A percentile compares a stretch with the other conserved stretches of the same genome.
phyloP scores from a whole-genome alignment of 2,113 vertebrate species.

The Catagonus wagneri region DNA sequence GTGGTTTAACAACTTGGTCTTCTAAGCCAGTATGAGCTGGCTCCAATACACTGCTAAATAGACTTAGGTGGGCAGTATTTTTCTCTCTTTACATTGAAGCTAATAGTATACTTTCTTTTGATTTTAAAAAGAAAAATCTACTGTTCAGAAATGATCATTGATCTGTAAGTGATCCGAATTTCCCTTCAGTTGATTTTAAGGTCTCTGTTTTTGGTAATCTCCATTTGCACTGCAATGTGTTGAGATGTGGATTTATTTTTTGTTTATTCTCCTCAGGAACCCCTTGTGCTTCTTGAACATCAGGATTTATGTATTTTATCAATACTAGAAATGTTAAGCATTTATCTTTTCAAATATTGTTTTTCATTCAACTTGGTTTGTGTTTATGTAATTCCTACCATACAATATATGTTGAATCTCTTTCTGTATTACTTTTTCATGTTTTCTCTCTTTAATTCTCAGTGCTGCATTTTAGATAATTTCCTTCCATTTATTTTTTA shows the following conservation, averaged over 20 bases:
- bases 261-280: not conserved
- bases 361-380: not conserved
- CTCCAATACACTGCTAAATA: not conserved
- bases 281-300: not conserved
- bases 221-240: not conserved
- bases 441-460: not conserved
- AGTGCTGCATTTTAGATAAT: not conserved
- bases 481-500: not conserved
- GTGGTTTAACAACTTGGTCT: not conserved
- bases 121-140: not conserved
- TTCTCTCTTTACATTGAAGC: not conserved
- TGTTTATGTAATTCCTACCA: not conserved
- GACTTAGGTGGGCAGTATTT: not conserved
- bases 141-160: not conserved
- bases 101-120: not conserved
- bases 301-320: not conserved
- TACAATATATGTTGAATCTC: not conserved
- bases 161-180: not conserved
- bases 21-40: not conserved
- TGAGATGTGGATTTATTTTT: not conserved
- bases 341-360: not conserved
- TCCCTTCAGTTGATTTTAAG: not conserved
- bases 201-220: not conserved
- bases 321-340: not conserved
- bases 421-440: not conserved